Base-by-base conservation (phyloP, 1,140 invertebrate species). In the Camponotus pennsylvanicus region DNA sequence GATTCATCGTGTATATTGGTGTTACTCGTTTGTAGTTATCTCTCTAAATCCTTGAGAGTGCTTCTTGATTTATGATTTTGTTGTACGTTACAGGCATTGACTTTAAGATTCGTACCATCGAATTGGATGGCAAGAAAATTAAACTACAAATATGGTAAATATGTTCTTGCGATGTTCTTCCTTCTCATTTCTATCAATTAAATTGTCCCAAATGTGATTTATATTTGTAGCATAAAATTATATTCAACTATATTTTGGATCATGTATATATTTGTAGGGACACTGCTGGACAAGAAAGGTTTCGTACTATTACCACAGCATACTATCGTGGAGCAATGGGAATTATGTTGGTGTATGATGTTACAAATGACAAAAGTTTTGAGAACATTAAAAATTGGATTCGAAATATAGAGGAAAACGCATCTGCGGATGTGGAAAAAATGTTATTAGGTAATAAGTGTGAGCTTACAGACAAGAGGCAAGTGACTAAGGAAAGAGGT, bases 341-440 rank as follows among this genome's bases (percentile, higher is more conserved):
- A 82, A 99, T 99, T 66, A 99, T 99, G 98, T 96, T 99, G 87
- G 99, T 99, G 11, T 99, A 99, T 95, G 99, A 99, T 94, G 99
- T 99, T 88, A 99, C 99, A 70, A 99, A 99, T 95, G 98, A 98
- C 92, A 99, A 99, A 96, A 99, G 98, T 91, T 99, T 99, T 96
- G 99, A 99, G 94, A 99, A 99, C 95, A 99, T 99, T 88, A 98
- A 99, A 90, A 99, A 99, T 93, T 99, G 99, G 99, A 98, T 99
- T 91, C 96, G 99, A 93, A 99, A 99, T 95, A 99, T 99, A 94
- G 99, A 99, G 94, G 99, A 99, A 96, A 98, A 98, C 95, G 98
- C 98, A 32, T 98, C 98, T 45, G 97, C 98, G 45, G 98, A 99
- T 96, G 98, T 99, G 18, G 98, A 99, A 94, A 98, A 98, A 95